Evolutionary conservation across 2,113 vertebrate species (phyloP), one percentile per base, ranked within the genome.

Genomic region (Pangasianodon gigas): DNA sequence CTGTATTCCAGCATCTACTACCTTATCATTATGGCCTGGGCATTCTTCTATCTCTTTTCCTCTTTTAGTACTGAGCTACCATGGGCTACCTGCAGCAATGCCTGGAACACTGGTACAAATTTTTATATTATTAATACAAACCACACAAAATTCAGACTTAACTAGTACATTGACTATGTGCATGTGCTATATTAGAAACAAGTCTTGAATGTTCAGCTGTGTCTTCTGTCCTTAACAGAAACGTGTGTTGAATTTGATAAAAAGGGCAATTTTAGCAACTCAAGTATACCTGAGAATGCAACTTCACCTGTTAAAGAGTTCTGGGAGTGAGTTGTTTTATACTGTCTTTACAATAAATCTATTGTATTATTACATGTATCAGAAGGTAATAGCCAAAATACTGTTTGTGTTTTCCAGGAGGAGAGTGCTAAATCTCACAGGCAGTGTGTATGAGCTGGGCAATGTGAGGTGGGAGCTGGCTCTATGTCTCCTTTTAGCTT

Each of bases 21-120:
- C 94, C 97, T 99, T 91, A 51, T 99, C 46, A 98, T 99, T 90
- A 95, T 99, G 95, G 98, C 98, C 91, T 99, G 98, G 98, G 97
- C 98, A 67, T 97, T 98, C 94, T 97, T 99, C 93, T 99, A 99
- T 96, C 97, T 99, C 92, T 98, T 98, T 94, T 98, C 95, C 89
- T 98, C 97, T 0, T 98, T 99, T 93, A 97, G 94, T 89, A 83
- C 95, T 0, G 94, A 98, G 92, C 96, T 99, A 21, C 98, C 98
- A 0, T 99, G 98, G 98, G 96, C 97, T 6, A 98, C 93, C 92
- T 99, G 98, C 89, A 93, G 92, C 91, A 97, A 99, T 0, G 95
- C 94, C 81, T 99, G 98, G 98, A 99, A 99, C 91, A 98, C 98
- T 93, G 97, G 98, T 98, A 93, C 14, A 54, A 37, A 37, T 16